These are phyloP conservation scores for Baronia brevicornis DNA, from an alignment of 2,888 invertebrate species.

Conservation along the genomic window DNA sequence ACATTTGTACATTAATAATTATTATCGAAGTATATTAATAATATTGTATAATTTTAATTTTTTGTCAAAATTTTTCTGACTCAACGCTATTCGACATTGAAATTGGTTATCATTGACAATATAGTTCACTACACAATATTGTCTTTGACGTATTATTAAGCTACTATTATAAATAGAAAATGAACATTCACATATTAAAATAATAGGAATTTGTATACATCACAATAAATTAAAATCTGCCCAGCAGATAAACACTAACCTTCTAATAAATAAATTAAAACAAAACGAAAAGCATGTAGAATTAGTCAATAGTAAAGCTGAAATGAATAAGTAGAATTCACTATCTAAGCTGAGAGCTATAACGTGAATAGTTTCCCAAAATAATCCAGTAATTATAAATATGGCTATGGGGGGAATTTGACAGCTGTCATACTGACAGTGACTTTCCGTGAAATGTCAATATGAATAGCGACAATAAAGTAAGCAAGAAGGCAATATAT, in stretches of 20 bases:
- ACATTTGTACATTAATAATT: too few species aligned
- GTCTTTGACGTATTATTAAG: constrained; percentile 8
- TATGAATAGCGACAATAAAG: too few species aligned
- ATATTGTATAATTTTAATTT: too few species aligned
- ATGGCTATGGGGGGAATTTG: not conserved
- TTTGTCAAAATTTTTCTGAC: too few species aligned
- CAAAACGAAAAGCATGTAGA: not conserved
- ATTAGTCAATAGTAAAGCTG: not conserved
- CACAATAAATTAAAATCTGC: constrained; percentile 3
- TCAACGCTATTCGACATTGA: too few species aligned
- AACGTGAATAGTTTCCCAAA: too few species aligned
- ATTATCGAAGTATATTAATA: too few species aligned
- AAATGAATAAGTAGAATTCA: too few species aligned
- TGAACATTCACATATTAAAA: constrained; percentile 1
- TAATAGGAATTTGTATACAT: not conserved
- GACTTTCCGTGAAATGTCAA: too few species aligned
- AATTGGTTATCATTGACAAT: constrained; percentile 3
- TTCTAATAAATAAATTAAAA: constrained; percentile 1
- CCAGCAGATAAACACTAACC: constrained; percentile 4
- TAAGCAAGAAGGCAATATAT: not conserved
- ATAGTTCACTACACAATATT: constrained; percentile 1
- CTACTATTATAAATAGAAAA: not conserved
- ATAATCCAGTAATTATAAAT: not conserved
- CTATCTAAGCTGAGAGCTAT: too few species aligned
- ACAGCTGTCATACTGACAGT: not conserved